Conservation (phyloP, 1,140 invertebrate genomes). For the Dolichoris vasculosae region DNA sequence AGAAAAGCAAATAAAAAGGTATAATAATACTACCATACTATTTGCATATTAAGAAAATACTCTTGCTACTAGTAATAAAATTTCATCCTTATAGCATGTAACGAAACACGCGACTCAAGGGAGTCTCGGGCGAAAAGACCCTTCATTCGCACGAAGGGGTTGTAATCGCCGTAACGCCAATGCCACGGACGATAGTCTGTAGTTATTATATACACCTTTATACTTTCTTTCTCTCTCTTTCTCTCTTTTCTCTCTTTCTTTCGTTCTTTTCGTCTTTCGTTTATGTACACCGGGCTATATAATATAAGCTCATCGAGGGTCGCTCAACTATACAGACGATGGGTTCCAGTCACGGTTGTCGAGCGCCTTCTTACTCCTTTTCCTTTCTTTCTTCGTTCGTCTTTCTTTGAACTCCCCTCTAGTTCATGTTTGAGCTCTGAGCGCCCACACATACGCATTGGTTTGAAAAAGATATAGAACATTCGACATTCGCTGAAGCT, state of each 20-base stretch:
- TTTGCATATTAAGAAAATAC: slow-evolving; percentile 35
- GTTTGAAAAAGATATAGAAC: not conserved
- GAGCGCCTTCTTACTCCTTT: slow-evolving; percentile 51
- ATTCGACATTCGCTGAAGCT: not conserved
- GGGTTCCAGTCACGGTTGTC: slow-evolving; percentile 67
- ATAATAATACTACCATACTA: not conserved
- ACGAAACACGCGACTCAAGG: slow-evolving; percentile 21
- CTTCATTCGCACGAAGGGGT: slow-evolving; percentile 44
- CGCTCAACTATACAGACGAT: slow-evolving; percentile 48
- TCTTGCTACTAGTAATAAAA: slow-evolving; percentile 36
- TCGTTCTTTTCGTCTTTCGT: not conserved
- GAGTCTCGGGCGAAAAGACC: slow-evolving; percentile 3
- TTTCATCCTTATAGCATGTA: not conserved
- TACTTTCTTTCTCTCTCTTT: not conserved
- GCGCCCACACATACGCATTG: not conserved
- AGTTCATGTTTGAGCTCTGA: not conserved
- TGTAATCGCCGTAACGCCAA: slow-evolving; percentile 55
- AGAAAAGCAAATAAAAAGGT: not conserved
- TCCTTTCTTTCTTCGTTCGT: too few relatives aligned
- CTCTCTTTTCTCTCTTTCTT: not conserved
- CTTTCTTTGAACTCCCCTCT: not conserved
- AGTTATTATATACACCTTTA: slow-evolving; percentile 15
- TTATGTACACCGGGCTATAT: not conserved
- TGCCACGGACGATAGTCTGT: slow-evolving; percentile 25
- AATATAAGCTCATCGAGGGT: not conserved